These are phyloP conservation scores for Glaucomys volans DNA, from an alignment of 2,113 vertebrate genomes.

Conservation along the genomic window DNA sequence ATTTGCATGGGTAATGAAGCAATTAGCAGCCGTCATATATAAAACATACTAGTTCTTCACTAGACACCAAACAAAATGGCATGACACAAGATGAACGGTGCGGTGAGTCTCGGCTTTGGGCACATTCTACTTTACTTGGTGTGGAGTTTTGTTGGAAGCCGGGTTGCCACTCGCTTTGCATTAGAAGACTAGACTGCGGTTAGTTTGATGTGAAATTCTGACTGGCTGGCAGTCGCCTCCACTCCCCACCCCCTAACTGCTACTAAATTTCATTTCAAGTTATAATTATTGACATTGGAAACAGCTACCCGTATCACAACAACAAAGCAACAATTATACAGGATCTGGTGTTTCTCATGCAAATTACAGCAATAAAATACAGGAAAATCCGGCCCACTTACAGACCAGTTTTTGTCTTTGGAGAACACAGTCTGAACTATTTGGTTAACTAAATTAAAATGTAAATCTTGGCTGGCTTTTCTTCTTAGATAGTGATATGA, in stretches of 20 bases:
- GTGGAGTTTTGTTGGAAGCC: conserved; percentile 73
- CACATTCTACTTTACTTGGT: conserved; percentile 47
- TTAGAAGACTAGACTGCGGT: conserved; percentile 69
- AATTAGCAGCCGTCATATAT: conserved; percentile 89
- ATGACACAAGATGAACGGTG: conserved; percentile 75
- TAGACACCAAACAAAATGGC: conserved; percentile 82
- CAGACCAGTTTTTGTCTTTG: conserved; percentile 77
- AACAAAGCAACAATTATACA: conserved; percentile 84
- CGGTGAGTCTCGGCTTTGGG: conserved; percentile 66
- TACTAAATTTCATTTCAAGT: conserved; percentile 84
- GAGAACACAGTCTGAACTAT: conserved; percentile 79
- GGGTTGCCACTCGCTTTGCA: conserved; percentile 44
- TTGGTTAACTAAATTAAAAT: conserved; percentile 82
- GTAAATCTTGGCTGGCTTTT: conserved; percentile 82
- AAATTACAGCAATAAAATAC: conserved; percentile 82
- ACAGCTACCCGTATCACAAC: conserved; percentile 82
- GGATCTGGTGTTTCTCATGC: conserved; percentile 83
- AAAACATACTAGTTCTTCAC: conserved; percentile 89
- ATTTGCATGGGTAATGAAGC: conserved; percentile 91
- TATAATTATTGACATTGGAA: conserved; percentile 85
- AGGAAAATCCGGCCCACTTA: conserved; percentile 81
- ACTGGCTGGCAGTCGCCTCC: conserved; percentile 82
- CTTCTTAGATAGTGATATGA: conserved; percentile 82
- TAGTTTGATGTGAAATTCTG: conserved; percentile 84
- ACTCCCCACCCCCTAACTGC: conserved; percentile 77